Evolutionary conservation across 2,888 invertebrate genomes (phyloP), one percentile per base, ranked within the genome.

Genomic region (Pammene fasciana): DNA sequence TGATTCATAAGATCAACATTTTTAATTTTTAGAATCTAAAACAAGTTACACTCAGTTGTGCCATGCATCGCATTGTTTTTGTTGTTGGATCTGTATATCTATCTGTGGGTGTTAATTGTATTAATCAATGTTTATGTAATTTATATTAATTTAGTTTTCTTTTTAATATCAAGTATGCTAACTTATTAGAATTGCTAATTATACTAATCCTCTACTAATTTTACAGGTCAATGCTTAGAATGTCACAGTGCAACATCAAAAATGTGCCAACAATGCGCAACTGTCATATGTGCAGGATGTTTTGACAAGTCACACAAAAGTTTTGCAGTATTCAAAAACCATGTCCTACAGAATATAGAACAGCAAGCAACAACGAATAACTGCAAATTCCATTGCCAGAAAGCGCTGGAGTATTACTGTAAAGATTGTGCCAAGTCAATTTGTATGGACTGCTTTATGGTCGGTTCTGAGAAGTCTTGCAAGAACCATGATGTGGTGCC

Each of bases 251-350:
- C 13, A 54, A 70, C 70, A 55, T 38, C 48, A 34, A 60, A 59
- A 55, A 65, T 70, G 65, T 70, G 70, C 65, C 70, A 70, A 48
- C 65, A 70, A 55, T 70, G 70, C 34, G 65, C 59, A n/a, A 70
- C 70, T 14, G 60, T 65, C 10, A 65, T 70, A 14, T 70, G 70
- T 10, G 46, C 54, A 13, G 54, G 41, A 13, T 70, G 70, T 46
- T 70, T 70, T 11, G 54, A 54, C 11, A 55, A 70, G 34, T 65
- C 70, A 0, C 70, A 70, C 52, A 65, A 70, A 9, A 65, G 36
- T 7, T 70, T 70, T 48, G 55, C 55, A n/a, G 70, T 70, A 5
- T 70, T 70, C n/a, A 70, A 65, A n/a, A 65, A 50, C 9, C 70
- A 70, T 48, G 14, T 60, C 3, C 34, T 70, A 9, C 50, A 70